Base-by-base conservation (phyloP, 1,140 invertebrate genomes). In the Phymastichus coffea region DNA sequence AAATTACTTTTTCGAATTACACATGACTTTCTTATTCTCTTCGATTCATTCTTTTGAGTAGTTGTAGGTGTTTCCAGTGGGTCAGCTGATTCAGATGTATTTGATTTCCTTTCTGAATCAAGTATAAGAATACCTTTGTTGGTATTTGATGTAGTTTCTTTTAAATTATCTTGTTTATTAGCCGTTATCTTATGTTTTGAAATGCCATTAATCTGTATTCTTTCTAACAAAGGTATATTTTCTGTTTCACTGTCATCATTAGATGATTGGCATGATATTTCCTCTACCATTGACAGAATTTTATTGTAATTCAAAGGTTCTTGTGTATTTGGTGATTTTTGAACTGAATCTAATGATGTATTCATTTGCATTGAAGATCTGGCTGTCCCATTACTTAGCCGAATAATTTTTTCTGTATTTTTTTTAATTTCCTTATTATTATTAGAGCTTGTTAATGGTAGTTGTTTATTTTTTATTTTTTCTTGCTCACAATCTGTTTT, bases 311-410 rank as follows among this genome's bases (percentile, higher is more conserved):
- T 57, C 41, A 58, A 58, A 26, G 35, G 17, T 37, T 26, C 60
- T 48, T 54, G 37, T 53, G 14, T 23, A 9, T 25, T 25, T 33
- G 59, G 43, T 26, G 56, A 65, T 37, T 43, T 62, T 22, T 41
- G 48, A 38, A 26, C 47, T 17, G 51, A 66, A 65, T 73, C 64
- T 48, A 72, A 40, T 6, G 73, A 76, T 26, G 71, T 76, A 54
- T 76, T 74, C 57, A 76, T 66, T 63, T 66, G 54, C 28, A 75
- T 48, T 0, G 73, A 76, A 28, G 65, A 66, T 25, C 52, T 55
- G 26, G 47, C 14, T 3, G 65, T 64, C 61, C 26, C 49, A 20
- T 17, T 55, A 37, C 55, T 62, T 61, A 65, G 38, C 56, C 48
- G 33, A 28, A 23, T 49, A 12, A n/a, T 4, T 35, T 15, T 23